phyloP scores from a whole-genome alignment of 2,113 vertebrate species.

The Zosterops japonicus region DNA sequence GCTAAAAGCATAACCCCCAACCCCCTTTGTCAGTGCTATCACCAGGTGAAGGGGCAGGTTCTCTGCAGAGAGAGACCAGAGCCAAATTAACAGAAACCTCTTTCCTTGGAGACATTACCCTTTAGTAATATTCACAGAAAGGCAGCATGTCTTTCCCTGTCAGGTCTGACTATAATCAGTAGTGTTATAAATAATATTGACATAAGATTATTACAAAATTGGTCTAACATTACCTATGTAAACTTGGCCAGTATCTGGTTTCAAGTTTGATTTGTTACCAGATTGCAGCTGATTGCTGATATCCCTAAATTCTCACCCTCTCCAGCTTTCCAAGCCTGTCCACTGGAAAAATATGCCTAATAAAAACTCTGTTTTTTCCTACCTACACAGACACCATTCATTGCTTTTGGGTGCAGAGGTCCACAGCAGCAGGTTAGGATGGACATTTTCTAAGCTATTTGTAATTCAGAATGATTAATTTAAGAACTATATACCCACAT shows the following conservation, averaged over 20 bases:
- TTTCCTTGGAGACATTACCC: neutral
- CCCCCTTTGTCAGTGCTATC: neutral
- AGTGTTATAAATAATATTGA: neutral
- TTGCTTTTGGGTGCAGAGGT: neutral
- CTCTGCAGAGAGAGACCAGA: neutral
- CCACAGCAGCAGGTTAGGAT: neutral
- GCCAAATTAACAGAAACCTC: neutral
- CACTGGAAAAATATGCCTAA: neutral
- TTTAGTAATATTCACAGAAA: neutral
- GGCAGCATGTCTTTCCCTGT: neutral
- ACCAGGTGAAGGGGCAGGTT: neutral
- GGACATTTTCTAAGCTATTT: neutral
- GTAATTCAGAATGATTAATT: rapidly evolving
- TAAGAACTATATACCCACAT: neutral
- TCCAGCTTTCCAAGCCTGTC: neutral
- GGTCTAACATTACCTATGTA: neutral
- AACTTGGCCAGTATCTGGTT: neutral
- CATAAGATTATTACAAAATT: neutral
- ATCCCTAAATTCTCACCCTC: neutral
- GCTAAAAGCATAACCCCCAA: neutral
- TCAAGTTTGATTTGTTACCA: neutral
- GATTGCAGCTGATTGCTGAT: neutral
- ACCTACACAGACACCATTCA: neutral
- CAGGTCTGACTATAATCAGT: neutral
- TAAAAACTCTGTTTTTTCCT: neutral